Conservation (phyloP, 2,888 invertebrate genomes). For the Eulithis testata region DNA sequence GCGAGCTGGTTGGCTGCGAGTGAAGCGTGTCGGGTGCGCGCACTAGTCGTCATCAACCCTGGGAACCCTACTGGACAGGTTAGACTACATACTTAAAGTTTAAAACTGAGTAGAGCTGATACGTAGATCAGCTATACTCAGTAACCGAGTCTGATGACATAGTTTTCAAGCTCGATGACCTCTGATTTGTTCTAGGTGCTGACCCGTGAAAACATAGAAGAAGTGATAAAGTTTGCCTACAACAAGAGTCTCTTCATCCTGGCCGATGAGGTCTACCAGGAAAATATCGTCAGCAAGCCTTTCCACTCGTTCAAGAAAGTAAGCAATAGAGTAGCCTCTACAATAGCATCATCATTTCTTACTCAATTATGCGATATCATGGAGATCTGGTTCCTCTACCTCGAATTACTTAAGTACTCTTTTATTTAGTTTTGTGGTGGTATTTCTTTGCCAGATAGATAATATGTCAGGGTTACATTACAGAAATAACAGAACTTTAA, state of each 20-base stretch:
- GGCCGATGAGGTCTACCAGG: conserved; percentile 98
- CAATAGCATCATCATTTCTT: too few species aligned
- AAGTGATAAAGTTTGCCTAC: conserved; percentile 96
- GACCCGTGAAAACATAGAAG: conserved; percentile 94
- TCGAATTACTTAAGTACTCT: too few species aligned
- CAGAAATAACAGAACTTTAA: too few species aligned
- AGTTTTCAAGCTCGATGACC: neutral
- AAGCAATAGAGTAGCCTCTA: conserved; percentile 56
- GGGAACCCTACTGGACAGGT: conserved; percentile 98
- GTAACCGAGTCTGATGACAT: too few species aligned
- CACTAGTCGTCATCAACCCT: conserved; percentile 97
- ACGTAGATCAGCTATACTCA: neutral
- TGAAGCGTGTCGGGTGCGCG: conserved; percentile 88
- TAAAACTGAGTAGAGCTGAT: too few species aligned
- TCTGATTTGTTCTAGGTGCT: conserved; percentile 85
- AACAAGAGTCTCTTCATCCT: conserved; percentile 92
- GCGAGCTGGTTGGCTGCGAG: conserved; percentile 86
- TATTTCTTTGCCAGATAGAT: too few species aligned
- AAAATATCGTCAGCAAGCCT: conserved; percentile 92
- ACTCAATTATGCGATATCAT: too few species aligned
- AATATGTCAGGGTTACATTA: too few species aligned
- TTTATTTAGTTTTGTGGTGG: too few species aligned
- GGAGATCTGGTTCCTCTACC: too few species aligned
- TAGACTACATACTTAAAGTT: neutral
- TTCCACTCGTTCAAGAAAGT: conserved; percentile 98